Evolutionary conservation across 2,888 invertebrate species (phyloP).

Genomic region (Drosophila demipolita): DNA sequence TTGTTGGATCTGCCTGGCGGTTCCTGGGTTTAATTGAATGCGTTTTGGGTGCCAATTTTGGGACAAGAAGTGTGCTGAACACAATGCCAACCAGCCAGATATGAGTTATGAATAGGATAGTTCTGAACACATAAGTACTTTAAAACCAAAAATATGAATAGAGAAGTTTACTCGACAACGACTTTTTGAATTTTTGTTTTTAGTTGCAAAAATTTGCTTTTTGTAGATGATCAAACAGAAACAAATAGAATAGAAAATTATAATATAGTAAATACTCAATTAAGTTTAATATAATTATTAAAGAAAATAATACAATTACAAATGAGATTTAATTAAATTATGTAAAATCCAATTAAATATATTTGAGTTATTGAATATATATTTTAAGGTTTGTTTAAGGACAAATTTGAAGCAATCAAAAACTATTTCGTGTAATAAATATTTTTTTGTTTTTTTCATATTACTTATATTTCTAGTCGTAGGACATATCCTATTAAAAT

Average conservation of each 20-base stretch:
- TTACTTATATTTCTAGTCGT: background rate
- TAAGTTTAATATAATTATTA: no score
- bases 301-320: no score
- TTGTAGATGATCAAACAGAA: background rate
- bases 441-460: background rate
- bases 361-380: background rate
- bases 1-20: slow-evolving; percentile 42
- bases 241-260: background rate
- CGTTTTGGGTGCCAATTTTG: slow-evolving; percentile 14
- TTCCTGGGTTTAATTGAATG: slow-evolving; percentile 44
- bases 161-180: background rate
- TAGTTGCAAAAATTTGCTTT: background rate
- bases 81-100: background rate
- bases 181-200: background rate
- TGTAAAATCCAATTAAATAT: background rate
- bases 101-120: slow-evolving; percentile 11
- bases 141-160: background rate
- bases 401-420: background rate
- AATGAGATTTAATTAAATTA: no score
- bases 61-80: slow-evolving; percentile 1
- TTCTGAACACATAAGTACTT: background rate
- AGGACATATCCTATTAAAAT: background rate
- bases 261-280: background rate
- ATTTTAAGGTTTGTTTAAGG: background rate
- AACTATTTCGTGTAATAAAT: background rate